phyloP scores from a whole-genome alignment of 2,797 vertebrate genomes.

The Intellagama lesueurii region DNA sequence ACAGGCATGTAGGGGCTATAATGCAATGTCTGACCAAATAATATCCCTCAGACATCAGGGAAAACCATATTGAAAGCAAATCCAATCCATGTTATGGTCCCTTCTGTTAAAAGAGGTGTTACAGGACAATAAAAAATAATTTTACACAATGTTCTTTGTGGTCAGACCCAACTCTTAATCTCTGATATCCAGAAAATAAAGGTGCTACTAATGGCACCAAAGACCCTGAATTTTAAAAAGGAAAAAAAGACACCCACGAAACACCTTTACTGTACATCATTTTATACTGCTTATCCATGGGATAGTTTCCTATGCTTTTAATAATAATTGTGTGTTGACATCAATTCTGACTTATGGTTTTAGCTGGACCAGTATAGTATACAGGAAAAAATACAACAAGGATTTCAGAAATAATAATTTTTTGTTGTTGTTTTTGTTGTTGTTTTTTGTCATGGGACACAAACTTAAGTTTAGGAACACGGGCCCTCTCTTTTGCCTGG shows the following conservation, averaged over 20 bases:
- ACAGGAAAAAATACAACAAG: neutral
- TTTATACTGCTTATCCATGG: neutral
- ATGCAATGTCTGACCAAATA: too few species aligned
- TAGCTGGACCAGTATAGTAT: neutral
- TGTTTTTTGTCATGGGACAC: too few species aligned
- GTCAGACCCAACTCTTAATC: neutral
- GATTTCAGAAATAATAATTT: neutral
- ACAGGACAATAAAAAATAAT: neutral
- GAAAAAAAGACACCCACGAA: neutral
- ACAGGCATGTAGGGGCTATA: too few species aligned
- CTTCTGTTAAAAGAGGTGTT: neutral
- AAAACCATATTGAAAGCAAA: neutral
- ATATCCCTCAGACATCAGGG: too few species aligned
- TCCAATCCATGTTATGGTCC: neutral
- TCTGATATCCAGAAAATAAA: neutral
- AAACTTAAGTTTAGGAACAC: too few species aligned
- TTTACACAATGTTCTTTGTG: neutral
- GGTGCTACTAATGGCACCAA: neutral
- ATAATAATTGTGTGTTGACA: neutral
- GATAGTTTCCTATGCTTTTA: neutral
- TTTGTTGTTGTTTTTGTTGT: neutral
- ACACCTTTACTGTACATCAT: neutral
- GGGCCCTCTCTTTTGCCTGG: neutral
- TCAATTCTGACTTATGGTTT: too few species aligned
- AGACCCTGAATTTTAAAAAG: neutral